phyloP scores from a whole-genome alignment of 2,113 vertebrate genomes.

The Sterrhoptilus dennistouni region DNA sequence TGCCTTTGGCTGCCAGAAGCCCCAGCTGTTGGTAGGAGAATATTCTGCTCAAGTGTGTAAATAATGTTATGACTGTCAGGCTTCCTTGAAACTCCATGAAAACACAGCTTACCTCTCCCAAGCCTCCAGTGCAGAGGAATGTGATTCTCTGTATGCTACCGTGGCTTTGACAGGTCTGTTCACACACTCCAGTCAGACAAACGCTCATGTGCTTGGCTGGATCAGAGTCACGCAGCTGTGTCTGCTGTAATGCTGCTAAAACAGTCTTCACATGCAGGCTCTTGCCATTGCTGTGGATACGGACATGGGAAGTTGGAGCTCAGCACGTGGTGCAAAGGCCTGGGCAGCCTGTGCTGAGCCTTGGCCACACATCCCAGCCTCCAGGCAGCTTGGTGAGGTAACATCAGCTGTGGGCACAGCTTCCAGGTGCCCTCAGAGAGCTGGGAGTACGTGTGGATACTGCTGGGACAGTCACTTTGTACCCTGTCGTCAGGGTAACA shows the following conservation, averaged over 20 bases:
- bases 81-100: not conserved
- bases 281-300: not conserved
- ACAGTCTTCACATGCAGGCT: not conserved
- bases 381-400: not conserved
- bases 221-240: not conserved
- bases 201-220: not conserved
- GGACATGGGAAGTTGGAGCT: not conserved
- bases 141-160: not conserved
- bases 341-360: not conserved
- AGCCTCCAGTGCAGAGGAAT: not conserved
- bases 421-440: not conserved
- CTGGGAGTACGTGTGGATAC: not conserved
- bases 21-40: not conserved
- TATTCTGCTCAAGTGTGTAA: slow-evolving; percentile 1
- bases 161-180: not conserved
- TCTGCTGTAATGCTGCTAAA: not conserved
- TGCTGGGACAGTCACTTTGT: not conserved
- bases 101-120: not conserved
- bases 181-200: not conserved
- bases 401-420: fast-evolving
- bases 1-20: slow-evolving; percentile 22
- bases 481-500: not conserved
- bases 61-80: not conserved
- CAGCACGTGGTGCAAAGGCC: fast-evolving
- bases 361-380: fast-evolving